Base-by-base conservation (phyloP, 2,888 invertebrate genomes). In the Junonia oenone region DNA sequence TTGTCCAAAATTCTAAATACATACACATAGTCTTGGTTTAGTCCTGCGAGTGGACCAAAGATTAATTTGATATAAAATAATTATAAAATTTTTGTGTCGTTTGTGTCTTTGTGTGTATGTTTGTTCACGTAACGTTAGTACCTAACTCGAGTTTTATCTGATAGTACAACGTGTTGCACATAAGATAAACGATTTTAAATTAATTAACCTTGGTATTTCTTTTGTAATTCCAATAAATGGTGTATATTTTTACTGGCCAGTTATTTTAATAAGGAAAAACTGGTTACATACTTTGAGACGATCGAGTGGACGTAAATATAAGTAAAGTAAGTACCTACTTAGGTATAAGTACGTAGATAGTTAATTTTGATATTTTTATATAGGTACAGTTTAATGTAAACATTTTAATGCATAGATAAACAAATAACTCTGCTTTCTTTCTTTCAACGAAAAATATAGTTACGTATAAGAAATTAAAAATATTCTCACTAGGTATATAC, bases 261-360 rank as follows among this genome's bases (percentile, higher is more conserved):
- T 45, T 29, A 26, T 29, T 35, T 15, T 27, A 45, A 45, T 52
- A 45, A 45, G 51, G 51, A 45, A 52, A 52, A 45, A 52, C 45
- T 22, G 35, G 51, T 51, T 33, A 33, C 33, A 45, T 35, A 45
- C 19, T 22, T 33, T 15, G 17, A 17, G 6, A 29, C 40, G 19
- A 31, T 43, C 14, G 51, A 31, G 43, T 33, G 11, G 43, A 22
- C 40, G 33, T 35, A 33, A 14, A 51, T 22, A n/a, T n/a, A n/a
- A n/a, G n/a, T n/a, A n/a, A n/a, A n/a, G n/a, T n/a, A n/a, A n/a
- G n/a, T n/a, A n/a, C n/a, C n/a, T n/a, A n/a, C n/a, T n/a, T n/a
- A n/a, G n/a, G n/a, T n/a, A n/a, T n/a, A n/a, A n/a, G n/a, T n/a
- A n/a, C n/a, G n/a, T n/a, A n/a, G n/a, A n/a, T n/a, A n/a, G n/a